phyloP scores from a whole-genome alignment of 2,113 vertebrate species.

The Tyrannus savana region DNA sequence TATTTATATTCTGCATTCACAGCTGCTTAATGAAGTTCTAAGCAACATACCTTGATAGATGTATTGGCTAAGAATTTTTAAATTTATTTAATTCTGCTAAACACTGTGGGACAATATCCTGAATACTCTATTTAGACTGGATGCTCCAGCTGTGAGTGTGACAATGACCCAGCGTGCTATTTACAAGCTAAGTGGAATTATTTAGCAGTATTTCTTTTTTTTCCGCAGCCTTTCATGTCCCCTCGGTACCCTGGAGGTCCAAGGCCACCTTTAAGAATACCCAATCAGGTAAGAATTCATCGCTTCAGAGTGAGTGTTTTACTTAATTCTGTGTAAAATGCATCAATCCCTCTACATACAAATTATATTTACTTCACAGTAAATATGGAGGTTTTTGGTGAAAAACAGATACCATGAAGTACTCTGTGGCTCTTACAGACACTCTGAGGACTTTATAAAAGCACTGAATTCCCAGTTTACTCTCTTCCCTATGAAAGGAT shows the following conservation, averaged over 20 bases:
- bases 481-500: background rate
- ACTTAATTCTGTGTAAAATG: background rate
- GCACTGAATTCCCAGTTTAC: background rate
- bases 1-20: background rate
- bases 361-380: background rate
- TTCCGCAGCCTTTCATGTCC: conserved; percentile 94
- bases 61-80: background rate
- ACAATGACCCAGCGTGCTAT: background rate
- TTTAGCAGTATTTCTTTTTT: background rate
- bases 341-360: background rate
- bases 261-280: conserved; percentile 94
- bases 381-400: background rate
- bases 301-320: background rate
- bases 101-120: background rate
- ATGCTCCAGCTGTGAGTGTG: background rate
- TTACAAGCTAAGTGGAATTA: background rate
- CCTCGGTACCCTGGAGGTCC: conserved; percentile 98
- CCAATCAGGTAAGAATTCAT: conserved; percentile 87
- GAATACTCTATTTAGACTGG: background rate
- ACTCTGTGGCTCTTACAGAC: background rate
- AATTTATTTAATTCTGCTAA: background rate
- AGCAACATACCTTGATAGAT: background rate
- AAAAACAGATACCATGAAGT: background rate
- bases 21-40: background rate
- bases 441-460: background rate